Base-by-base conservation (phyloP, 2,113 vertebrate genomes). In the Limnothrissa miodon region DNA sequence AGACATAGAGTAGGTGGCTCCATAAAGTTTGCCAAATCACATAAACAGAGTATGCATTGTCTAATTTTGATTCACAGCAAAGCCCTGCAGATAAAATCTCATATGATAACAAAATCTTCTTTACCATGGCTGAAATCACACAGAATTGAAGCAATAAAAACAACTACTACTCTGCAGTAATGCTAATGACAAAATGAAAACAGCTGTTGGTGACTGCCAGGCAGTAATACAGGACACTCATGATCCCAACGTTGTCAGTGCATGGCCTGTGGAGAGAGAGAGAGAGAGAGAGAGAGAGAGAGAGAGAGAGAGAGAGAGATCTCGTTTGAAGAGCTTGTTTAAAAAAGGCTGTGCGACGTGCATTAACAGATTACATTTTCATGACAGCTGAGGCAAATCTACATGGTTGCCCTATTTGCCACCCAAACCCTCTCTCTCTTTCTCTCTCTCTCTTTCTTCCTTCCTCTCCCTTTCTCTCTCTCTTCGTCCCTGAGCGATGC, bases 321-420 rank as follows among this genome's bases (percentile, higher is more conserved):
- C 39, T 45, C 19, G n/a, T 45, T 19, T 81, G 7, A 56, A 23
- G 19, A 51, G 21, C 23, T 23, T 15, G 45, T 56, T 44, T 1
- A 5, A 84, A 70, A n/a, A 2, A 62, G 62, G 62, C 29, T 5
- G 66, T 74, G 66, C 11, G 29, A 53, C 19, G 39, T 33, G 46
- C 83, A 51, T 59, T 78, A 45, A 81, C 23, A 46, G 46, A 70
- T 59, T 78, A 81, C 21, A 0, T 74, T 36, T 78, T 42, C 21
- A 23, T 33, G 66, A 33, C 19, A 59, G 39, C 33, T 78, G 21
- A 36, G 15, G 13, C 42, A 78, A 62, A 85, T 78, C 46, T 53
- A 39, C 80, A 78, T 80, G 33, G 39, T n/a, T 81, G 25, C 42
- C n/a, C 39, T 33, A 39, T 42, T 78, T 46, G 62, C 48, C 56